These are phyloP conservation scores for Synanthedon formicaeformis DNA, from an alignment of 2,888 invertebrate genomes.

Conservation along the genomic window DNA sequence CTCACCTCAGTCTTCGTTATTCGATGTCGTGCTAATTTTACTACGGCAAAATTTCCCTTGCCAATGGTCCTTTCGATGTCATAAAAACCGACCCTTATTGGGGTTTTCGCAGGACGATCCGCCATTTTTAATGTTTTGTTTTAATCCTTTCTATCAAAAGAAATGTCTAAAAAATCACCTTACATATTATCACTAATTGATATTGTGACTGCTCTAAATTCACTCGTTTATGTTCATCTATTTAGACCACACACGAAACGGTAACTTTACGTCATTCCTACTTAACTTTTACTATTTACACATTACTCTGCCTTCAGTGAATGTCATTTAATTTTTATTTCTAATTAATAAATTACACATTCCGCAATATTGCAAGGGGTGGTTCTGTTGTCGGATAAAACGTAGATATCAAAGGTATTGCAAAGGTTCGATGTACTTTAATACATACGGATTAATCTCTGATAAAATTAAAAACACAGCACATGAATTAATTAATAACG, in stretches of 20 bases:
- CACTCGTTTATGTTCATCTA: not conserved
- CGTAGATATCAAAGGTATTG: conserved; percentile 36
- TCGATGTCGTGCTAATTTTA: conserved; percentile 96
- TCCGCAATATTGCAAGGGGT: no score
- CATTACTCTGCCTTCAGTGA: no score
- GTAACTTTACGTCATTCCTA: not conserved
- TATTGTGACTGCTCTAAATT: conserved; percentile 2
- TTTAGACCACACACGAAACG: not conserved
- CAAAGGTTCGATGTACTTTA: conserved; percentile 14
- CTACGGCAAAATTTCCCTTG: conserved; percentile 99
- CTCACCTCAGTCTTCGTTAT: conserved; percentile 98
- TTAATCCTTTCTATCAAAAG: conserved; percentile 20
- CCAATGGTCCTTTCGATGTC: conserved; percentile 98
- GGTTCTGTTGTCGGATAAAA: conserved; percentile 23
- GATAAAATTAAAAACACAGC: no score
- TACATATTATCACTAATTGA: conserved; percentile 9
- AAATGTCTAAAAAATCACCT: conserved; percentile 5
- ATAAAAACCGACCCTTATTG: conserved; percentile 95
- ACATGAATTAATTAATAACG: no score
- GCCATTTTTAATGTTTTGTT: conserved; percentile 59
- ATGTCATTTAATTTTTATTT: no score
- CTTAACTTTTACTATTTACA: no score
- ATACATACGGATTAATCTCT: not conserved
- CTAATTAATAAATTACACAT: no score
- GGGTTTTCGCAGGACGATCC: conserved; percentile 73